phyloP scores from a whole-genome alignment of 2,113 vertebrate genomes.

The Sylvietta virens region DNA sequence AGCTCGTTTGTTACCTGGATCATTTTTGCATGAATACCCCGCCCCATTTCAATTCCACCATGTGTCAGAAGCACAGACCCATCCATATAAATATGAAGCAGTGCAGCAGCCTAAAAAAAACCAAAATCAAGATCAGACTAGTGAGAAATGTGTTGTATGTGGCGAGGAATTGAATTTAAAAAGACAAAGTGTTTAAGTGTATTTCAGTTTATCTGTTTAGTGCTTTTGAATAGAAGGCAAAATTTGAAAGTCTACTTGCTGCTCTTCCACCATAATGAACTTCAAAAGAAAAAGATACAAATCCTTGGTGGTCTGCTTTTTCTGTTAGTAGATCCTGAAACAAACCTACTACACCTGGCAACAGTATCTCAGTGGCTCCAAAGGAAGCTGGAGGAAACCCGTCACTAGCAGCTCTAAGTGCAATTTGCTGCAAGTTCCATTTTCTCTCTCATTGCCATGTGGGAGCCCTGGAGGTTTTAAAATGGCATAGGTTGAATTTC shows the following conservation, averaged over 20 bases:
- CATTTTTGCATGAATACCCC: slow-evolving; percentile 87
- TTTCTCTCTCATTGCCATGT: not conserved
- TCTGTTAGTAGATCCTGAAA: not conserved
- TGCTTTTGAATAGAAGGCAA: not conserved
- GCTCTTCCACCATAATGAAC: not conserved
- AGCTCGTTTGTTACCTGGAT: slow-evolving; percentile 70
- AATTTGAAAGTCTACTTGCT: not conserved
- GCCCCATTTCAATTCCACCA: slow-evolving; percentile 84
- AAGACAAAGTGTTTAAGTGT: not conserved
- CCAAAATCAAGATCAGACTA: not conserved
- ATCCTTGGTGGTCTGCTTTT: not conserved
- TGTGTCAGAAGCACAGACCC: slow-evolving; percentile 85
- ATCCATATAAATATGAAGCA: slow-evolving; percentile 85
- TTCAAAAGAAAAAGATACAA: not conserved
- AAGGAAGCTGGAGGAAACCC: not conserved
- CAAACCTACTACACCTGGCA: not conserved
- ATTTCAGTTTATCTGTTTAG: not conserved
- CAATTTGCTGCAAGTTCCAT: not conserved
- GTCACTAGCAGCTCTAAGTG: not conserved
- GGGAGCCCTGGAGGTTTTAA: not conserved
- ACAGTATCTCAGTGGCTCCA: not conserved
- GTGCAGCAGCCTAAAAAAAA: slow-evolving; percentile 74
- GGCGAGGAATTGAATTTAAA: not conserved
- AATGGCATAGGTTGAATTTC: not conserved
- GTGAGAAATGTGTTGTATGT: not conserved